Conservation (phyloP, 2,113 vertebrate species). For the Cyprinodon brontotheroides region DNA sequence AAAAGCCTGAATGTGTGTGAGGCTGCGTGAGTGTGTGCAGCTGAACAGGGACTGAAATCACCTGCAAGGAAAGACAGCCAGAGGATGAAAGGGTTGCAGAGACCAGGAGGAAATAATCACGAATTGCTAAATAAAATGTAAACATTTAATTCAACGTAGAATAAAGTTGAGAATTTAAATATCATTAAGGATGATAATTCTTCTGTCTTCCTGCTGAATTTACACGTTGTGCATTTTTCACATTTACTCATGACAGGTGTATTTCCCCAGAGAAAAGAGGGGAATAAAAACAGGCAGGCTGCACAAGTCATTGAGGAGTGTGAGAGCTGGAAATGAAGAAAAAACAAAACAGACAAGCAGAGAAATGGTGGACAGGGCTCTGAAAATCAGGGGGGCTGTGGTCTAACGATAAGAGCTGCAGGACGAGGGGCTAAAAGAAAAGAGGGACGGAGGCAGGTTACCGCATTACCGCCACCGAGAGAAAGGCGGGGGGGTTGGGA, state of each 20-base stretch:
- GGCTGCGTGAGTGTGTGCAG: conserved; percentile 26
- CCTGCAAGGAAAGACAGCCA: conserved; percentile 58
- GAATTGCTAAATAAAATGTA: neutral
- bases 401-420: conserved; percentile 48
- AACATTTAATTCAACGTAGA: neutral
- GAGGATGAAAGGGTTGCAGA: conserved; percentile 40
- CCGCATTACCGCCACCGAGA: conserved; percentile 64
- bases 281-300: neutral
- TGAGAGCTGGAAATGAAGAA: conserved; percentile 6
- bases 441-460: conserved; percentile 61
- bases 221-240: conserved; percentile 1
- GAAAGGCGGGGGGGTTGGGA: conserved; percentile 40
- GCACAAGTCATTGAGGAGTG: neutral
- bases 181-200: neutral
- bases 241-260: conserved; percentile 6
- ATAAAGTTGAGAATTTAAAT: neutral
- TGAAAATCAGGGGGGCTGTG: conserved; percentile 9
- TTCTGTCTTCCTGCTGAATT: neutral
- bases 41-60: conserved; percentile 66
- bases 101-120: conserved; percentile 30
- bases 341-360: neutral
- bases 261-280: conserved; percentile 15
- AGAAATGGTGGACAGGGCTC: neutral
- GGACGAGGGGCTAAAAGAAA: conserved; percentile 42
- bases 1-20: conserved; percentile 37